Conservation (phyloP, 2,888 invertebrate genomes). For the Erpobdella octoculata region DNA sequence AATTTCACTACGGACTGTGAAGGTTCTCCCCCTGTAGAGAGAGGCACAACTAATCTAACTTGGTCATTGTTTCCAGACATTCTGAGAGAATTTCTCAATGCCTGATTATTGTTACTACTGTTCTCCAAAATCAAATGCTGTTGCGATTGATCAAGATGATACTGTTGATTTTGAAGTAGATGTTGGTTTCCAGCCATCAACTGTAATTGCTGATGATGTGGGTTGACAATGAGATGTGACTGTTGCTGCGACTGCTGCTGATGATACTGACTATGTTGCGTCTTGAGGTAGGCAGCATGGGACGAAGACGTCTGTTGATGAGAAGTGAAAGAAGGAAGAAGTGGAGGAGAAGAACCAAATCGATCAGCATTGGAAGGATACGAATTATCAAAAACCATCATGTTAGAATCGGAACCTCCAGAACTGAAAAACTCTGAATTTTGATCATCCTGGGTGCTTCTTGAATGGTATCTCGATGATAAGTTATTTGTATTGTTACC, state of each 20-base stretch:
- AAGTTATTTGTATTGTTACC: neutral
- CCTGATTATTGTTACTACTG: neutral
- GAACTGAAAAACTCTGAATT: neutral
- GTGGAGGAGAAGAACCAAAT: neutral
- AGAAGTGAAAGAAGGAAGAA: neutral
- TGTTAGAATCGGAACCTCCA: neutral
- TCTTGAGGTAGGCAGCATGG: slow-evolving; percentile 12
- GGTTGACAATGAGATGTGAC: neutral
- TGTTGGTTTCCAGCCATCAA: no score
- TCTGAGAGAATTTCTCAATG: neutral
- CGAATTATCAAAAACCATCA: slow-evolving; percentile 4
- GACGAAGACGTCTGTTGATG: neutral
- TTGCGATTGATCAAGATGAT: neutral
- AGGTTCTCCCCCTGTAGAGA: neutral
- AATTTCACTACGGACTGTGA: neutral
- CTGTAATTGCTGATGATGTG: neutral
- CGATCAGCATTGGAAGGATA: slow-evolving; percentile 1
- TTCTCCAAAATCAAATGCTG: neutral
- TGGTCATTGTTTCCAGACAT: neutral
- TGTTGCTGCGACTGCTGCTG: slow-evolving; percentile 7
- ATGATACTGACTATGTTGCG: slow-evolving; percentile 12
- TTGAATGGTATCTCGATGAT: neutral
- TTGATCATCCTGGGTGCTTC: neutral
- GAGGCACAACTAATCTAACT: neutral
- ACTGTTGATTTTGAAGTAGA: neutral